Base-by-base conservation (phyloP, 2,888 invertebrate species). In the Idaea biselata region DNA sequence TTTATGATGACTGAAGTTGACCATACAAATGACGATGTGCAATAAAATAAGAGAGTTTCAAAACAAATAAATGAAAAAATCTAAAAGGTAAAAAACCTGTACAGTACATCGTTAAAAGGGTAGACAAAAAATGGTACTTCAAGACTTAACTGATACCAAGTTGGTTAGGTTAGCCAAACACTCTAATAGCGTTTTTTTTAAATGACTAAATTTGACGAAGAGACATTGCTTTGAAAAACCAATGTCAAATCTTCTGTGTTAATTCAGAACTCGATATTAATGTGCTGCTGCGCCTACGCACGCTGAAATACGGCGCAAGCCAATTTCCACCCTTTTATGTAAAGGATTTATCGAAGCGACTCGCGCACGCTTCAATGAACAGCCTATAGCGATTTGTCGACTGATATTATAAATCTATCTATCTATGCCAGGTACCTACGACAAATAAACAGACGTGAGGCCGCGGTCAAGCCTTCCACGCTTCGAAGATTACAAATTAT, bases 271-370 rank as follows among this genome's bases (percentile, higher is more conserved):
- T 11, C 8, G 83, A 81, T 86, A 88, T 89, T 91, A 90, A 91
- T 89, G 86, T 73, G 74, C 86, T 76, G 81, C 87, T 89, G 86
- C n/a, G n/a, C n/a, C n/a, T n/a, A 87, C 89, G 86, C 82, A 71
- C 77, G 79, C 84, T 89, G 84, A 89, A 89, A 87, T 88, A 89
- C 82, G 79, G 84, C 83, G 83, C 81, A 82, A 83, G 86, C 82
- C 81, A 83, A 82, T 84, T 86, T 83, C 83, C 82, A 84, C 86
- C 90, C 90, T 88, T 89, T 89, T 89, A 87, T 83, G 88, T 82
- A 79, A 68, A 84, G 79, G 82, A 90, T 91, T 89, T 91, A 91
- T 90, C 82, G 82, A 84, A 81, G 81, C 76, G 82, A 81, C 80
- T 80, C 73, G 80, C 72, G 79, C 81, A 81, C 78, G 83, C 81